Evolutionary conservation across 2,113 vertebrate genomes (phyloP).

Genomic region (Pristiophorus japonicus): DNA sequence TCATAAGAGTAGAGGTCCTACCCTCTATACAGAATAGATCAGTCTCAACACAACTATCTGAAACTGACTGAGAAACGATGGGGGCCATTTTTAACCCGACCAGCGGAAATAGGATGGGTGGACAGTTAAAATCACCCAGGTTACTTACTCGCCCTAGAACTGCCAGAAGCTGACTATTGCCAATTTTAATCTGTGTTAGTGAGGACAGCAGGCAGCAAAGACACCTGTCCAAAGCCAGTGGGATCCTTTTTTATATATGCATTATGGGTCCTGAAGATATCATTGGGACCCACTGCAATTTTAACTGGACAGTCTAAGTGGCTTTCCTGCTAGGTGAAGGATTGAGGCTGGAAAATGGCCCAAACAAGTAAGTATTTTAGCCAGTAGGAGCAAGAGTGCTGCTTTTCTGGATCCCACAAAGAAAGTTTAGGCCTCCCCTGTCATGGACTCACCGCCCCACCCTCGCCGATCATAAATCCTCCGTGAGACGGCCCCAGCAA

Average conservation of each 20-base stretch:
- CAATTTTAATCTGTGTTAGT: background rate
- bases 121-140: background rate
- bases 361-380: background rate
- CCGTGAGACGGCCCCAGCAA: no score
- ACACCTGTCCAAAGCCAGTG: background rate
- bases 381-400: background rate
- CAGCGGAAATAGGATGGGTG: background rate
- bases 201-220: background rate
- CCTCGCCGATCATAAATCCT: background rate
- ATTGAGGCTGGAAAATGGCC: background rate
- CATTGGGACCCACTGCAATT: background rate
- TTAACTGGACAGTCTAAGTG: background rate
- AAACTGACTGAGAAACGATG: background rate
- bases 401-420: background rate
- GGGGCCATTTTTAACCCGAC: background rate
- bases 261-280: background rate
- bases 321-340: no score
- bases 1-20: background rate
- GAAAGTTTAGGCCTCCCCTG: background rate
- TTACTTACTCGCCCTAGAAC: background rate
- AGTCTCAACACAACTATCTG: background rate
- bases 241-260: background rate
- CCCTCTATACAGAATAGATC: background rate
- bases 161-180: background rate
- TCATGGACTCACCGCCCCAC: background rate